A percentile compares a stretch with the other conserved stretches of the same genome.
Evolutionary conservation across 1,140 invertebrate species (phyloP).

Genomic region (Drosophila bifasciata): DNA sequence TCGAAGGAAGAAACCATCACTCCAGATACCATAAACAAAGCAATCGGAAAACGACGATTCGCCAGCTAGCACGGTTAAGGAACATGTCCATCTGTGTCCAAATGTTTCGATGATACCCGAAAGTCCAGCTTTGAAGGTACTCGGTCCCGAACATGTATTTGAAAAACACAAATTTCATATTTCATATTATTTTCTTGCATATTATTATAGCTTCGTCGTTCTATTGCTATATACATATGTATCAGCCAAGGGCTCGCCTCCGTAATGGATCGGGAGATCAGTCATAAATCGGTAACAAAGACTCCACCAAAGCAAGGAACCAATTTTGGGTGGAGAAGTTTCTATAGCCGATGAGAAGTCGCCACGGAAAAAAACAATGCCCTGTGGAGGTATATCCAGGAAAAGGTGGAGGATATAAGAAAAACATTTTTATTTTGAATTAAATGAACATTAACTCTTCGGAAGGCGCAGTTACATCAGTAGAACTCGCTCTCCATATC

Average conservation of each 20-base stretch:
- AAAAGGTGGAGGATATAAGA: too few species aligned
- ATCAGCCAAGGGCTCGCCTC: conserved; percentile 73
- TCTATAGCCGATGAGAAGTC: conserved; percentile 29
- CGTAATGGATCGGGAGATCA: conserved; percentile 55
- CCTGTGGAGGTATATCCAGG: conserved; percentile 31
- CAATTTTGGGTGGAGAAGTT: conserved; percentile 21
- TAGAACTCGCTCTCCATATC: conserved; percentile 71
- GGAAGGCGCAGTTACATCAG: conserved; percentile 25
- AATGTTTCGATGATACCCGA: conserved; percentile 21
- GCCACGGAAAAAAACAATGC: conserved; percentile 42
- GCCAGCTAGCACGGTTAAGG: not conserved
- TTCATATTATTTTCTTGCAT: not conserved
- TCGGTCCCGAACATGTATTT: too few species aligned
- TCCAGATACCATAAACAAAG: conserved; percentile 3
- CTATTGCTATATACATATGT: conserved; percentile 80
- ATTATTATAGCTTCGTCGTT: conserved; percentile 84
- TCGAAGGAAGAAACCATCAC: not conserved
- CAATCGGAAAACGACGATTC: not conserved
- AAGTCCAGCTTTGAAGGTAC: conserved; percentile 73
- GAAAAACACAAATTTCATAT: not conserved
- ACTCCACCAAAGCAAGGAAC: conserved; percentile 9
- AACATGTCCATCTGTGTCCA: not conserved
- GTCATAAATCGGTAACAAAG: conserved; percentile 30
- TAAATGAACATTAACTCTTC: conserved; percentile 10
- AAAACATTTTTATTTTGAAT: conserved; percentile 43